Base-by-base conservation (phyloP, 2,888 invertebrate genomes). In the Caenorhabditis uteleia region DNA sequence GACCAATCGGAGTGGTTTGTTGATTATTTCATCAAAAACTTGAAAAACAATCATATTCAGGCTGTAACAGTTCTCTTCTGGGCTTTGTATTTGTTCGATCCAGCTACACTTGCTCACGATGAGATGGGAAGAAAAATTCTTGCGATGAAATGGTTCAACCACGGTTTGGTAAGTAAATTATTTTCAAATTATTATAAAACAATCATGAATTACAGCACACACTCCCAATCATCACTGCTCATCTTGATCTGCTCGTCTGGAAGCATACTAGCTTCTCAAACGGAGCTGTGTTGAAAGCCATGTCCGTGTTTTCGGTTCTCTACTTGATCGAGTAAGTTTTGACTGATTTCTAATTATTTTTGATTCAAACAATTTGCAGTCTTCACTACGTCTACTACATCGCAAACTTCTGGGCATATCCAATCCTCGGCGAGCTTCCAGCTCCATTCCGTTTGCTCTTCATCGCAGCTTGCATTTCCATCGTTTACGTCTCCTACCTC, bases 321-420 rank as follows among this genome's bases (percentile, higher is more conserved):
- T 80, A 80, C 50, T 56, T 79, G 5, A 58, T 68, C 40, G 75
- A 75, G 80, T 80, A 33, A 51, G 79, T 62, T 46, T n/a, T 16
- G n/a, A n/a, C n/a, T n/a, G n/a, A 12, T 8, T 14, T 12, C 7
- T 20, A 25, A 14, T 23, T 31, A 29, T n/a, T 36, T 5, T 5
- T 10, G n/a, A n/a, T n/a, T n/a, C n/a, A n/a, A 46, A 6, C 16
- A 5, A 18, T 21, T 68, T 77, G 61, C 68, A 79, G 79, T 48
- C 68, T 80, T 18, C 77, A 79, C 62, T 66, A 61, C 23, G 73
- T 80, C 39, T 70, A 69, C 51, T 58, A 75, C 65, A 53, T 56
- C 40, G 54, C 70, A 42, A 75, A 73, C 7, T 77, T 75, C 65
- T 80, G 80, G 80, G 80, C 80, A 0, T 80, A 80, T 47, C 80